Conservation (phyloP, 2,888 invertebrate species). For the Drosophila incognita region DNA sequence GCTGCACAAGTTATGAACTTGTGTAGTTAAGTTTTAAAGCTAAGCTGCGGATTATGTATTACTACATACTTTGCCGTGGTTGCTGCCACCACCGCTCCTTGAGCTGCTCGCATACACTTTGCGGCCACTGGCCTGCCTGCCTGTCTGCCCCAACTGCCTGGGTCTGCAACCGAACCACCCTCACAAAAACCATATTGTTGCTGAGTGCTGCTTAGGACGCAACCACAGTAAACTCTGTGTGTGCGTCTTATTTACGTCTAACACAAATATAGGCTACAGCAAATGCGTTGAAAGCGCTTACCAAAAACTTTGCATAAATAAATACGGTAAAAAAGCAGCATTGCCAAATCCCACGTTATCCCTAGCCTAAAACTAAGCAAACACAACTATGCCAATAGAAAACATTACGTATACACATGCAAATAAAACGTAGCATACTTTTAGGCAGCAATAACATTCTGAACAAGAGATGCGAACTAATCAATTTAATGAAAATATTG, state of each 20-base stretch:
- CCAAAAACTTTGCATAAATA: slow-evolving; percentile 61
- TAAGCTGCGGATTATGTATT: slow-evolving; percentile 76
- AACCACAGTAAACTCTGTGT: slow-evolving; percentile 46
- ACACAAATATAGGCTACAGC: slow-evolving; percentile 50
- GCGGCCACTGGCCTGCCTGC: slow-evolving; percentile 31
- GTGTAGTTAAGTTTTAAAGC: slow-evolving; percentile 79
- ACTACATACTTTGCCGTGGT: slow-evolving; percentile 71
- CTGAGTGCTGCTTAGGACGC: slow-evolving; percentile 43
- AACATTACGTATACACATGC: slow-evolving; percentile 25
- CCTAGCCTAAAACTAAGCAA: slow-evolving; percentile 61
- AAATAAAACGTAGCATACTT: slow-evolving; percentile 43
- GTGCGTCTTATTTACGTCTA: slow-evolving; percentile 55
- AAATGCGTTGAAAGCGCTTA: slow-evolving; percentile 58
- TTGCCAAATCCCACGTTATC: slow-evolving; percentile 54
- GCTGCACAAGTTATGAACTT: slow-evolving; percentile 75
- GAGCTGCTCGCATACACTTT: slow-evolving; percentile 32
- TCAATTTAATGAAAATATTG: slow-evolving; percentile 77
- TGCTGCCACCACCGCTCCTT: slow-evolving; percentile 34
- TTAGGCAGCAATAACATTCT: slow-evolving; percentile 47
- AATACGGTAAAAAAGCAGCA: slow-evolving; percentile 37
- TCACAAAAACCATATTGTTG: slow-evolving; percentile 28
- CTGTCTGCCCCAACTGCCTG: slow-evolving; percentile 1
- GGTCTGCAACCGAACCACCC: not conserved
- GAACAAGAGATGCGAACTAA: slow-evolving; percentile 51
- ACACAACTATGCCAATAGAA: slow-evolving; percentile 45